Base-by-base conservation (phyloP, 2,888 invertebrate species). In the Drosophila mercatorum region DNA sequence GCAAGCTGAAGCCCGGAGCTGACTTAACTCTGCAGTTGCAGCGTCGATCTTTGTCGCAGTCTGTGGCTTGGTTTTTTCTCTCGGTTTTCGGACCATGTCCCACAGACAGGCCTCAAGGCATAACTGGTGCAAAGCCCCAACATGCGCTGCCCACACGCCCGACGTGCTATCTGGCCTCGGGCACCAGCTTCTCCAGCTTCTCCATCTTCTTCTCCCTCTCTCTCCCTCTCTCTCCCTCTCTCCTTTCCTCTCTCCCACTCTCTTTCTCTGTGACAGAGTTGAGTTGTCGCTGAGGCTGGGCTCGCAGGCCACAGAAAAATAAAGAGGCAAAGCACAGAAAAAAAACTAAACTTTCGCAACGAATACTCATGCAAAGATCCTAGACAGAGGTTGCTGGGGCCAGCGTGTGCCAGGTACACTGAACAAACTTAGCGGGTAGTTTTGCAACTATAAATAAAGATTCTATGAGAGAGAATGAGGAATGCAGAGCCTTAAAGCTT, bases 41-140 rank as follows among this genome's bases (percentile, higher is more conserved):
- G 55, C 59, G 53, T 63, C 57, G 59, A 68, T 77, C 76, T 78
- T 73, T 74, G 74, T 66, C 79, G 63, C 72, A 36, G 64, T 41
- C 47, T 56, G 46, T 46, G 78, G 41, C 80, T 34, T 70, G 64
- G 64, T 34, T 34, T 34, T 10, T 34, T 10, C 22, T 34, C 10
- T 34, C 34, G 10, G 34, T 67, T 74, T 60, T 38, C 59, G 61
- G 51, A 10, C 56, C 65, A 65, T 78, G 82, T 65, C 69, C 72
- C 88, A 75, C 69, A 79, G 85, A 85, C 88, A 76, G 76, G 65
- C 88, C 76, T 69, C 76, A 66, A 59, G 76, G 74, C 83, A 71
- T 72, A 88, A 85, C 86, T 83, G 83, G 86, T 83, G 83, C 88
- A 88, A 81, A 74, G 80, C 31, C 68, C 57, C 67, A 62, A 75